Evolutionary conservation across 2,888 invertebrate species (phyloP).

Genomic region (Polietes domitor): DNA sequence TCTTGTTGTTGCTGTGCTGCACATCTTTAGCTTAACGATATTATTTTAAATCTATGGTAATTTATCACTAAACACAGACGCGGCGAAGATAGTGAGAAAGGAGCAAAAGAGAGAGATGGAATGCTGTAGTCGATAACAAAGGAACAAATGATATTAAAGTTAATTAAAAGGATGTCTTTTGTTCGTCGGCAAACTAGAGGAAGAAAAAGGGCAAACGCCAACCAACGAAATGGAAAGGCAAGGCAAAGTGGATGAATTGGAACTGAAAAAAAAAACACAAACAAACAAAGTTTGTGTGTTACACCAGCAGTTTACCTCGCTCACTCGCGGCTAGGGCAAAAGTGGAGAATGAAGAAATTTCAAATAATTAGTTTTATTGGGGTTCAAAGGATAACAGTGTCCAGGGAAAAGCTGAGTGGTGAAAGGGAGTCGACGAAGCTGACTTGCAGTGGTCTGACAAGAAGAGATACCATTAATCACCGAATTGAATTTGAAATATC

Average conservation of each 20-base stretch:
- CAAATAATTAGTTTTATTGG: slow-evolving; percentile 22
- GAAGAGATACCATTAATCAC: too few species aligned
- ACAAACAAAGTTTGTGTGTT: background rate
- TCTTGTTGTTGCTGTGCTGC: background rate
- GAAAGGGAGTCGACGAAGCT: too few species aligned
- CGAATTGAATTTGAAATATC: too few species aligned
- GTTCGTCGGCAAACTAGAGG: background rate
- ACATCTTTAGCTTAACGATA: slow-evolving; percentile 35
- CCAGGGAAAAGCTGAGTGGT: too few species aligned
- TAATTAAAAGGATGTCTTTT: slow-evolving; percentile 21
- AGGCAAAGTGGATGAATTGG: too few species aligned
- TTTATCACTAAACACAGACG: slow-evolving; percentile 44
- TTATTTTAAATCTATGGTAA: slow-evolving; percentile 54
- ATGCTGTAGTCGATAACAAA: background rate
- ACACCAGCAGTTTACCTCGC: background rate
- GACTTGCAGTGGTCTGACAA: too few species aligned
- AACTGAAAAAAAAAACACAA: background rate
- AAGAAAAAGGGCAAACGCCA: background rate
- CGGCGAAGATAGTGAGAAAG: background rate
- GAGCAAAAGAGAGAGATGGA: background rate
- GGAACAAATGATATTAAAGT: background rate
- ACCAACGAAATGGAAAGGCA: background rate
- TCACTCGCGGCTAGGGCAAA: background rate
- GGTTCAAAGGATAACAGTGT: background rate
- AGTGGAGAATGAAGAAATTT: background rate